These are phyloP conservation scores for Incurvaria masculella DNA, from an alignment of 2,888 invertebrate genomes.

Conservation along the genomic window DNA sequence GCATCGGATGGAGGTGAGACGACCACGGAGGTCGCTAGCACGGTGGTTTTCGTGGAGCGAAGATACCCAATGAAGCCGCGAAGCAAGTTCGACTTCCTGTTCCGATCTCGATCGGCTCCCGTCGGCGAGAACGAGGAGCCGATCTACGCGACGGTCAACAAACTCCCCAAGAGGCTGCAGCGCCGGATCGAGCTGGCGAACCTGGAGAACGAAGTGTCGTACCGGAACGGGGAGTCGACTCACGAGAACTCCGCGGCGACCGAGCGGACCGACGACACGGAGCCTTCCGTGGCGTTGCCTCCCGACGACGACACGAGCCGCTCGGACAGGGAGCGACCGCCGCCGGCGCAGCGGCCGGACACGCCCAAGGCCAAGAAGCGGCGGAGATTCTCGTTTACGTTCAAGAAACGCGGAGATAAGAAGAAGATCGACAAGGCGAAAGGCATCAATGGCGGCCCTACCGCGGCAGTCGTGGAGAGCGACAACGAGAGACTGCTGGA, in stretches of 20 bases:
- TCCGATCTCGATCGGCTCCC: conserved; percentile 50
- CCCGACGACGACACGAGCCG: conserved; percentile 48
- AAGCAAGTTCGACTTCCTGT: conserved; percentile 44
- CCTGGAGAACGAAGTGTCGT: conserved; percentile 48
- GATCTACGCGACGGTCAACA: conserved; percentile 51
- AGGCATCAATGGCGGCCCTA: conserved; percentile 36
- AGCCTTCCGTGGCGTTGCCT: conserved; percentile 36
- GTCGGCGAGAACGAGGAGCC: conserved; percentile 50
- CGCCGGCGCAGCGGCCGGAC: conserved; percentile 37
- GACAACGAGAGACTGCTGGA: conserved; percentile 48
- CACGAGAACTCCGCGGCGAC: conserved; percentile 45
- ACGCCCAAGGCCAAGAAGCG: conserved; percentile 48
- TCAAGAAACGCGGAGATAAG: conserved; percentile 48
- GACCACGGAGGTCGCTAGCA: conserved; percentile 51
- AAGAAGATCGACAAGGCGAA: conserved; percentile 35
- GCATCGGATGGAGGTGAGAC: conserved; percentile 32
- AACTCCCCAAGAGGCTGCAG: conserved; percentile 48
- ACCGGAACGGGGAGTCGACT: conserved; percentile 34
- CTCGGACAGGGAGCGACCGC: conserved; percentile 44
- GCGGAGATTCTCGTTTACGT: conserved; percentile 45
- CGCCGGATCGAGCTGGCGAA: conserved; percentile 46
- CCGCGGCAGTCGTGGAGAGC: conserved; percentile 31
- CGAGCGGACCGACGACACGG: conserved; percentile 38
- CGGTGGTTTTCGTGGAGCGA: conserved; percentile 50
- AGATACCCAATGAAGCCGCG: conserved; percentile 45